These are phyloP conservation scores for Halcyon badia DNA, from an alignment of 2,797 vertebrate species.

Conservation along the genomic window DNA sequence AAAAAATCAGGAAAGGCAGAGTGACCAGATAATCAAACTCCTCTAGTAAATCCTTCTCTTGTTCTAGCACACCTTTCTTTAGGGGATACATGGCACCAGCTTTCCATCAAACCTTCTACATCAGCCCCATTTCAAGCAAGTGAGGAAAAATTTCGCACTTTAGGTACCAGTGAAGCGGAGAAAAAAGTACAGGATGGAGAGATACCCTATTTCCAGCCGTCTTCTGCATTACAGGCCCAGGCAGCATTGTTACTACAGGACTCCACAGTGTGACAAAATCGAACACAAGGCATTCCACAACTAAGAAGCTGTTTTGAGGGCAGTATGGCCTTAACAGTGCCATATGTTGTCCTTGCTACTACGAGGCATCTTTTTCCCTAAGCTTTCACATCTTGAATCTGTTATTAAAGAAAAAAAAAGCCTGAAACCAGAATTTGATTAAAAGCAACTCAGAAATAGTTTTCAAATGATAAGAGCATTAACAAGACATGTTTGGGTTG, in stretches of 20 bases:
- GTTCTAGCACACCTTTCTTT: neutral
- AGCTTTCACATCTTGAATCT: neutral
- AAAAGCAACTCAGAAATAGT: neutral
- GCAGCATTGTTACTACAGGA: neutral
- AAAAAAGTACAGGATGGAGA: neutral
- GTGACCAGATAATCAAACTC: too few relatives aligned
- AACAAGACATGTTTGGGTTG: neutral
- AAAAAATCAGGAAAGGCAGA: neutral
- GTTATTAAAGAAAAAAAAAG: neutral
- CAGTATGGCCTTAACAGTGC: neutral
- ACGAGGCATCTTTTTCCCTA: neutral
- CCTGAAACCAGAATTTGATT: neutral
- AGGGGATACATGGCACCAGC: neutral
- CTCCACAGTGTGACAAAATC: rapidly evolving
- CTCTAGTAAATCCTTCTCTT: neutral
- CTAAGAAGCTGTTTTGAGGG: neutral
- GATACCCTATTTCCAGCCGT: neutral
- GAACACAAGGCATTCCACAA: neutral
- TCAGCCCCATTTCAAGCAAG: neutral
- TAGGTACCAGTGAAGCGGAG: neutral
- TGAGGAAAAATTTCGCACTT: neutral
- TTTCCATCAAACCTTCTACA: neutral
- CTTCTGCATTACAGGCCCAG: neutral
- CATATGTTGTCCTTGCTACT: neutral
- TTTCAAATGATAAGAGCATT: neutral